Evolutionary conservation across 2,888 invertebrate species (phyloP).

Genomic region (Oegoconia quadripuncta): DNA sequence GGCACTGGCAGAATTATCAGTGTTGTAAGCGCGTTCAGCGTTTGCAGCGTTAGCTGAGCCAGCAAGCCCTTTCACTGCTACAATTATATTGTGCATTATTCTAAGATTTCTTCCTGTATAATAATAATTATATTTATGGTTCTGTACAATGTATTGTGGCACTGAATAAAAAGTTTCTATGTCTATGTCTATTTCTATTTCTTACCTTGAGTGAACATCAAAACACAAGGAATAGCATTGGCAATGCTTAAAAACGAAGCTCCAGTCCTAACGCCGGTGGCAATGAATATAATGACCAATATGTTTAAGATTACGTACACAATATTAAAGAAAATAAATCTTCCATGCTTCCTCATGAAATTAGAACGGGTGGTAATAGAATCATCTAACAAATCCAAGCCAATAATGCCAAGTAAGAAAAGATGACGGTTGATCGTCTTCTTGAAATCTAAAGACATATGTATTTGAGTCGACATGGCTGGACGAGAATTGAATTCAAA

Average conservation of each 20-base stretch:
- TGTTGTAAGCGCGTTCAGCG: too few species aligned
- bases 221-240: constrained; percentile 20
- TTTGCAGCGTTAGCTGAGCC: too few species aligned
- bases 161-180: too few species aligned
- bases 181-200: too few species aligned
- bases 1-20: too few species aligned
- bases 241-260: constrained; percentile 26
- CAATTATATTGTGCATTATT: too few species aligned
- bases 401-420: constrained; percentile 19
- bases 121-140: too few species aligned
- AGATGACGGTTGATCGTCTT: constrained; percentile 20
- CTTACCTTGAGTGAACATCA: constrained; percentile 26
- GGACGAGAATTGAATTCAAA: too few species aligned
- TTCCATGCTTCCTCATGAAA: constrained; percentile 11
- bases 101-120: too few species aligned
- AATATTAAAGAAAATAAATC: constrained; percentile 17
- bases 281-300: constrained; percentile 12
- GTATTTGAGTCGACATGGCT: too few species aligned
- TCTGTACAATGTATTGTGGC: too few species aligned
- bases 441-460: constrained; percentile 22
- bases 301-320: constrained; percentile 20
- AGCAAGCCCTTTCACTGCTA: too few species aligned
- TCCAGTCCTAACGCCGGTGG: constrained; percentile 17
- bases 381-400: constrained; percentile 23
- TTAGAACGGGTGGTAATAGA: constrained; percentile 3